Evolutionary conservation across 2,888 invertebrate genomes (phyloP).

Genomic region (Noctua janthe): DNA sequence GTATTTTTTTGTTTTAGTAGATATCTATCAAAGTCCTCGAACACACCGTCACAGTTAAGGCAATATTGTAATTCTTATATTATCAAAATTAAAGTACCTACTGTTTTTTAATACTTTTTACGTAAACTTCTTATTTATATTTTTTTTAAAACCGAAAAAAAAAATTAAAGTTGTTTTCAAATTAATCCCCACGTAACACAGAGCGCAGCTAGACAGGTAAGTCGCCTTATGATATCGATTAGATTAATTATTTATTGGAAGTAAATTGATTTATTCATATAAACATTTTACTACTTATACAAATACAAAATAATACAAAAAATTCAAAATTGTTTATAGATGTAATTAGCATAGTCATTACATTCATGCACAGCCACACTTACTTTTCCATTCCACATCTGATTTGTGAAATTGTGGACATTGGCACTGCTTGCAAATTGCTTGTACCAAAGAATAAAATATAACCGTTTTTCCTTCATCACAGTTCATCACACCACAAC

Average conservation of each 20-base stretch:
- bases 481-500: conserved; percentile 57
- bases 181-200: too few species aligned
- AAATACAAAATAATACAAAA: too few species aligned
- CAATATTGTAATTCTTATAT: background rate
- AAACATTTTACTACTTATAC: too few species aligned
- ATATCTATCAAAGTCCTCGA: background rate
- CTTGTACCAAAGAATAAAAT: background rate
- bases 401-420: background rate
- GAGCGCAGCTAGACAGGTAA: too few species aligned
- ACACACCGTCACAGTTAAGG: background rate
- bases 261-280: background rate
- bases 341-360: background rate
- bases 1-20: background rate
- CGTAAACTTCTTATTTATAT: too few species aligned
- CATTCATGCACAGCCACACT: background rate
- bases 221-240: background rate
- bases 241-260: too few species aligned
- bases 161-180: too few species aligned
- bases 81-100: background rate
- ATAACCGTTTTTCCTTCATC: background rate
- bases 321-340: too few species aligned
- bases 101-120: too few species aligned
- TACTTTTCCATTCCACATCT: background rate
- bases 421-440: background rate
- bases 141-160: too few species aligned